Conservation (phyloP, 2,888 invertebrate species). For the Phortica okadai region DNA sequence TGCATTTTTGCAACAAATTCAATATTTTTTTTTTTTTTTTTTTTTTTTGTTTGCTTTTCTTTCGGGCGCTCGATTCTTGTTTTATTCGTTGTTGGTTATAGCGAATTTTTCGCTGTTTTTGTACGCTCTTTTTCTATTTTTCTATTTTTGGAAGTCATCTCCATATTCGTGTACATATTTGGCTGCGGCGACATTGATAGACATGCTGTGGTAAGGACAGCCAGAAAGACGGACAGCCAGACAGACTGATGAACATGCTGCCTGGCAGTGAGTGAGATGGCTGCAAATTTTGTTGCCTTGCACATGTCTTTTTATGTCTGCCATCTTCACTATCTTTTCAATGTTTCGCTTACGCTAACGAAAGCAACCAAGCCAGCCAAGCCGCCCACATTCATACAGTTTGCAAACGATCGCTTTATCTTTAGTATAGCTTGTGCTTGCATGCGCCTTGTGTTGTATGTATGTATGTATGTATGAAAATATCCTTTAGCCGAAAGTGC, state of each 20-base stretch:
- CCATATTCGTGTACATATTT: not conserved
- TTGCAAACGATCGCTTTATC: conserved; percentile 40
- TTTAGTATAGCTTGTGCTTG: conserved; percentile 29
- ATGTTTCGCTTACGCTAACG: not conserved
- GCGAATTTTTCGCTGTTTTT: conserved; percentile 9
- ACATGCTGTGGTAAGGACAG: not conserved
- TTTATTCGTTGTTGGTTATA: not conserved
- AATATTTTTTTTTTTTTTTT: conserved; percentile 66
- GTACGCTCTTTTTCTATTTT: conserved; percentile 19
- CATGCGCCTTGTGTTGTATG: conserved; percentile 1
- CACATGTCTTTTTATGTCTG: not conserved
- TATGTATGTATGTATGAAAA: conserved; percentile 38
- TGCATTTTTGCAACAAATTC: conserved; percentile 69
- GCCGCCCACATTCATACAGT: conserved; percentile 34
- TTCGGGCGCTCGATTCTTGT: not conserved
- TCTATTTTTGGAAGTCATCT: conserved; percentile 42
- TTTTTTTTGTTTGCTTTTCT: conserved; percentile 43
- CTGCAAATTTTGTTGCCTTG: not conserved
- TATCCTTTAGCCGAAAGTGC: conserved; percentile 63
- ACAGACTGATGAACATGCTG: not conserved
- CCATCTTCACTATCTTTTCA: not conserved
- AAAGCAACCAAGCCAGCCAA: not conserved
- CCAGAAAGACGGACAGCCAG: not conserved
- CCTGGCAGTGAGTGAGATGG: not conserved
- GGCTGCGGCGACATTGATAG: not conserved